These are phyloP conservation scores for Morus bassanus DNA, from an alignment of 2,797 vertebrate genomes.

Conservation along the genomic window DNA sequence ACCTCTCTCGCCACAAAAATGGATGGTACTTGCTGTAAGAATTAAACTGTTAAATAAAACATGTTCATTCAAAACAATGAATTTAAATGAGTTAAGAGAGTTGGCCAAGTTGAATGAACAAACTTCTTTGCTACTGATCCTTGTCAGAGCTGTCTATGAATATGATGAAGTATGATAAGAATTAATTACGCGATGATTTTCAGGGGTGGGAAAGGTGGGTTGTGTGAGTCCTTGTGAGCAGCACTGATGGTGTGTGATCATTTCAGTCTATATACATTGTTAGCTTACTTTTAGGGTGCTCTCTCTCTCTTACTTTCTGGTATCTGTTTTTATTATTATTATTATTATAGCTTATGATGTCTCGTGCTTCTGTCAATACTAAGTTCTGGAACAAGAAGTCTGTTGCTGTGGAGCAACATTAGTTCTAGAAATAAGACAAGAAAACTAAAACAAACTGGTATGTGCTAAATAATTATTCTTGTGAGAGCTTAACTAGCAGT, in stretches of 20 bases:
- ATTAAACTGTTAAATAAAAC: neutral
- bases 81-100: neutral
- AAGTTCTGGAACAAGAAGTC: neutral
- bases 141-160: conserved; percentile 24
- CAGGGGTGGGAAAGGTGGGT: neutral
- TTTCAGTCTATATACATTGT: neutral
- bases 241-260: neutral
- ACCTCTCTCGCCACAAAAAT: neutral
- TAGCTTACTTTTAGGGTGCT: rapidly evolving
- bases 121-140: neutral
- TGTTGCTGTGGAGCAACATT: neutral
- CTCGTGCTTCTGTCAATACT: neutral
- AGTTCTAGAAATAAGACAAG: neutral
- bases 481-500: neutral
- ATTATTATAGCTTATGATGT: neutral
- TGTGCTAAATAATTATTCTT: neutral
- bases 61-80: neutral
- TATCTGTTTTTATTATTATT: neutral
- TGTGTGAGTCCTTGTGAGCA: neutral
- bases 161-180: neutral
- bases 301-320: neutral
- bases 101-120: neutral
- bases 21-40: neutral
- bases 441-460: neutral
- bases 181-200: neutral